Evolutionary conservation across 2,797 vertebrate species (phyloP).

Genomic region (Cossypha niveicapilla): DNA sequence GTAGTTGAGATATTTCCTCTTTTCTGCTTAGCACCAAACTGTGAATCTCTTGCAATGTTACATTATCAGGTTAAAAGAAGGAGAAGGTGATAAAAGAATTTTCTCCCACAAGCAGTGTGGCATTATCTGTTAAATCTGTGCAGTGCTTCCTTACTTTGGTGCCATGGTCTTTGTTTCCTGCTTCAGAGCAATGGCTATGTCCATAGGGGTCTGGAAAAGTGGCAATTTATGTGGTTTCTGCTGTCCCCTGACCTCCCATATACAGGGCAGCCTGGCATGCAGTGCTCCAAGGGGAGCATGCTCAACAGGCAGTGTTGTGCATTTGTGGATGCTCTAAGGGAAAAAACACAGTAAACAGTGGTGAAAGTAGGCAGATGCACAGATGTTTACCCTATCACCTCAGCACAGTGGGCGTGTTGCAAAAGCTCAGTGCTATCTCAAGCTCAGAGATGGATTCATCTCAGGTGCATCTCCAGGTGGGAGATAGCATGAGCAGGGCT

Average conservation of each 20-base stretch:
- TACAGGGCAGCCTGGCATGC: neutral
- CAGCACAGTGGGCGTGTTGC: neutral
- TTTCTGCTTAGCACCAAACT: neutral
- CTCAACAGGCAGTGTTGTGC: neutral
- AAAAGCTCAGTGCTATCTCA: neutral
- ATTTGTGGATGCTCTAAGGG: neutral
- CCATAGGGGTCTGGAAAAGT: neutral
- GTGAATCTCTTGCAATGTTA: neutral
- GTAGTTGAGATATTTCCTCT: neutral
- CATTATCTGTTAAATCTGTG: neutral
- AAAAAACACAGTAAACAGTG: neutral
- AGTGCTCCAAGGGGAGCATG: neutral
- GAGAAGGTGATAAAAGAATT: neutral
- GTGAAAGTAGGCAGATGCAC: neutral
- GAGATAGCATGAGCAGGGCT: neutral
- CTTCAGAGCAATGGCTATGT: neutral
- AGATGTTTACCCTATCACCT: neutral
- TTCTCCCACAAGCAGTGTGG: neutral
- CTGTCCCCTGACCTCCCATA: neutral
- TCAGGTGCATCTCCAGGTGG: neutral
- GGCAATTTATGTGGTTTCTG: neutral
- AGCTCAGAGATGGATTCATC: neutral
- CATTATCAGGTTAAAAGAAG: neutral
- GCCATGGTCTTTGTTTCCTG: neutral
- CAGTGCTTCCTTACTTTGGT: neutral